Evolutionary conservation across 1,140 invertebrate species (phyloP), one percentile per base, ranked within the genome.

Genomic region (Trichonephila inaurata): DNA sequence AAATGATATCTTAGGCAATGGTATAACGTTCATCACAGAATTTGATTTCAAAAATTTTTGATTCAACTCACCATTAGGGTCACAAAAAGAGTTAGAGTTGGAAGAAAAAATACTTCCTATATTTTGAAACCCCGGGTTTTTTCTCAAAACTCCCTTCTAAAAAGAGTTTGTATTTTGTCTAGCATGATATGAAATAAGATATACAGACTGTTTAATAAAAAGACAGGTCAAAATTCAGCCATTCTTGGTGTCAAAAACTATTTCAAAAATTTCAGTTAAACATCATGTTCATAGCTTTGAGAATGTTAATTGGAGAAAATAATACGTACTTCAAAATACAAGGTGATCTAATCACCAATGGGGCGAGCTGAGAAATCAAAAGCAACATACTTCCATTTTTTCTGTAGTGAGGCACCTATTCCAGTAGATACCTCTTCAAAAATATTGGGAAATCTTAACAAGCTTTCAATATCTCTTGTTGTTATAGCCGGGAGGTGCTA

Each of bases 361-460:
- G n/a, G 24, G n/a, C 10, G 28, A 33, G 16, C 4, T 40, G 33
- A 40, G 33, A 4, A 40, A 40, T 4, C 33, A 40, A 40, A 81
- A 21, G 12, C 88, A 51, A 72, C 1, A 61, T 96, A 96, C 18
- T 95, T 95, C 98, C 98, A 98, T 94, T 97, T 97, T 94, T 97
- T 96, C 95, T 98, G 97, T 95, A 98, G 97, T 94, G 97, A 97
- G 0, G 97, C 97, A 6, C 97, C 97, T 94, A 98, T 97, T 16
- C 97, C 97, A 33, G 97, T 97, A 33, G 97, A 95, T 95, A 98
- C 97, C 95, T 97, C 97, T 95, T 97, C 97, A 95, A 98, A 98
- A 21, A 98, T 96, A 94, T 97, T 97, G 14, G 97, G 97, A 95
- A 97, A 98, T 95, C 97, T 96, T 96, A 98, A 97, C 66, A 98